Conservation (phyloP, 2,888 invertebrate species). For the Syritta pipiens region DNA sequence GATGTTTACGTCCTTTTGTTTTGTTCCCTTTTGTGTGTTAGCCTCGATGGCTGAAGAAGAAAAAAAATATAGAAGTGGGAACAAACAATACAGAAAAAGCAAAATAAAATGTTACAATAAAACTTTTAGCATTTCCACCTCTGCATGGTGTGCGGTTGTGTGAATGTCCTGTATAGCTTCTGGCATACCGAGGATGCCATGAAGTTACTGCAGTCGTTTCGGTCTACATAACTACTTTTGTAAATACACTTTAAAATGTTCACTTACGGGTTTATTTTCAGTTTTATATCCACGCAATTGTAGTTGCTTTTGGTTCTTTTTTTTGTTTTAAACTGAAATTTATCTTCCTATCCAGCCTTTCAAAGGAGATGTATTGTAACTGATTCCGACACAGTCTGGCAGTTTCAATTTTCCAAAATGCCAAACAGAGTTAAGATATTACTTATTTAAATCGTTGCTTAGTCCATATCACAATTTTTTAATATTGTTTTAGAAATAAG, state of each 20-base stretch:
- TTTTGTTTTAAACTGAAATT: background rate
- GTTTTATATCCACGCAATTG: constrained; percentile 46
- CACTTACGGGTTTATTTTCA: constrained; percentile 58
- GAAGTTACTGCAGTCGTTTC: constrained; percentile 66
- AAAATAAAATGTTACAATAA: constrained; percentile 63
- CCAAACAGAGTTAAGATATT: no score
- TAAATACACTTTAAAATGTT: constrained; percentile 65
- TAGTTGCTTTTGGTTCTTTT: constrained; percentile 9
- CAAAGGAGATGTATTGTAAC: no score
- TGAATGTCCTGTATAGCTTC: constrained; percentile 32
- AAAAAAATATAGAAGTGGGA: constrained; percentile 13
- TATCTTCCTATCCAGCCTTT: no score
- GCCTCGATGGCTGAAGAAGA: constrained; percentile 30
- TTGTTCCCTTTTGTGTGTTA: constrained; percentile 38
- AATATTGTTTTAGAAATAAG: no score
- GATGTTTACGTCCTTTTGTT: constrained; percentile 55
- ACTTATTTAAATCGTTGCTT: no score
- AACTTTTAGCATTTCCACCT: constrained; percentile 64
- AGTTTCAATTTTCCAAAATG: background rate
- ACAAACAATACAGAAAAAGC: constrained; percentile 48
- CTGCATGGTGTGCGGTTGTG: constrained; percentile 51
- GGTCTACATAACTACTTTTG: constrained; percentile 57
- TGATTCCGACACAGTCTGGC: background rate
- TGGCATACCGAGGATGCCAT: constrained; percentile 46
- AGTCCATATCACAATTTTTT: no score